Evolutionary conservation across 2,797 vertebrate genomes (phyloP).

Genomic region (Eidolon dupreanum): DNA sequence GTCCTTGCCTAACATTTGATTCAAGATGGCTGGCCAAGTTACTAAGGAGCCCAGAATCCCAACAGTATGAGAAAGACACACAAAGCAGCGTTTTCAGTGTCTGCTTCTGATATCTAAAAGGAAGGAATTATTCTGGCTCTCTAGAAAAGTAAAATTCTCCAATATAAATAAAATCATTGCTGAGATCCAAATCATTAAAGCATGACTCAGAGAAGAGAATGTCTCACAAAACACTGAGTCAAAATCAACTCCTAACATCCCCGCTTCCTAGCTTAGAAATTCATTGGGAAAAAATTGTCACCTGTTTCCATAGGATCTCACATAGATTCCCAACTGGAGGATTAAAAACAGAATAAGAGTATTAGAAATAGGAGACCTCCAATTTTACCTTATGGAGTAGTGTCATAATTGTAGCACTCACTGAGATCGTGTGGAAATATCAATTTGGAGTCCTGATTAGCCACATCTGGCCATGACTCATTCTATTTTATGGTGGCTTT

Average conservation of each 20-base stretch:
- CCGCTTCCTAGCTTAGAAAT: background rate
- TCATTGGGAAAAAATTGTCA: slow-evolving; percentile 2
- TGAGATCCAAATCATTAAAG: slow-evolving; percentile 51
- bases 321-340: background rate
- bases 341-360: background rate
- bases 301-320: accelerated
- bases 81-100: background rate
- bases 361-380: background rate
- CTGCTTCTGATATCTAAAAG: slow-evolving; percentile 35
- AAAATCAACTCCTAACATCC: background rate
- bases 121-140: slow-evolving; percentile 38
- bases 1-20: background rate
- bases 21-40: slow-evolving; percentile 57
- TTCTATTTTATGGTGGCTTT: slow-evolving; percentile 64
- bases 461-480: slow-evolving; percentile 76
- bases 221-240: slow-evolving; percentile 57
- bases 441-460: slow-evolving; percentile 67
- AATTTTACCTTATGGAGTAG: background rate
- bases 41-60: slow-evolving; percentile 15
- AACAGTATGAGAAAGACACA: background rate
- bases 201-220: slow-evolving; percentile 55
- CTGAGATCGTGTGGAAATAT: slow-evolving; percentile 23
- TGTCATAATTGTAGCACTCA: background rate
- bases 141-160: slow-evolving; percentile 58
- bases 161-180: slow-evolving; percentile 49